A percentile compares a stretch with the other conserved stretches of the same genome.
Conservation (phyloP, 2,888 invertebrate species). For the Eupithecia subumbrata region DNA sequence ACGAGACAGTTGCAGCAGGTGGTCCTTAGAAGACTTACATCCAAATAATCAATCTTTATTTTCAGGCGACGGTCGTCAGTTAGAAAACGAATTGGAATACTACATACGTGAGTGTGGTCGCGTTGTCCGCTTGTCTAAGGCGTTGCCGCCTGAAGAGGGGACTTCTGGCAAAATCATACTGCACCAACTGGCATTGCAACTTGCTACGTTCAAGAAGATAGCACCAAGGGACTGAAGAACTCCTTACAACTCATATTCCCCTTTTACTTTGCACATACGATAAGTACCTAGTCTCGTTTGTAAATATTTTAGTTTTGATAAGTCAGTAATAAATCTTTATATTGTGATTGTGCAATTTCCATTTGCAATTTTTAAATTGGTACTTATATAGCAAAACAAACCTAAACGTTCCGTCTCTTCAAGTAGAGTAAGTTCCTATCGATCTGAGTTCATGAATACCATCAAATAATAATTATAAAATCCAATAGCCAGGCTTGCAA, state of each 20-base stretch:
- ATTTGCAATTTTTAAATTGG: neutral
- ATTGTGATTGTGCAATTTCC: neutral
- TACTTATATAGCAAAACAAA: neutral
- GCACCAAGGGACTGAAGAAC: constrained; percentile 70
- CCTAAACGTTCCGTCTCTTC: neutral
- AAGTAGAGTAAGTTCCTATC: neutral
- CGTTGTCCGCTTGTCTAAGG: constrained; percentile 88
- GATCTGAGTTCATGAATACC: neutral
- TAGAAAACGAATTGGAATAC: constrained; percentile 93
- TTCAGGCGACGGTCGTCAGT: constrained; percentile 69
- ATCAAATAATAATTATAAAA: constrained; percentile 43
- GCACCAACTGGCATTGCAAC: constrained; percentile 90
- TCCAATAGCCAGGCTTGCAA: constrained; percentile 41
- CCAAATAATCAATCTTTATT: neutral
- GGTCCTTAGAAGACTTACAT: no score
- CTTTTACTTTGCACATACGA: constrained; percentile 12
- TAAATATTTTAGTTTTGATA: neutral
- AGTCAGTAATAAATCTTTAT: neutral
- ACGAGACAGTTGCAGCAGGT: no score
- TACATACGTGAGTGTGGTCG: constrained; percentile 95
- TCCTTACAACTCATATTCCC: neutral
- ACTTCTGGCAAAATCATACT: constrained; percentile 87
- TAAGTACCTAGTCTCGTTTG: neutral
- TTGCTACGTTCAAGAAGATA: constrained; percentile 92
- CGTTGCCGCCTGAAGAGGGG: constrained; percentile 86